Conservation (phyloP, 2,113 vertebrate genomes). For the Nesoenas mayeri region DNA sequence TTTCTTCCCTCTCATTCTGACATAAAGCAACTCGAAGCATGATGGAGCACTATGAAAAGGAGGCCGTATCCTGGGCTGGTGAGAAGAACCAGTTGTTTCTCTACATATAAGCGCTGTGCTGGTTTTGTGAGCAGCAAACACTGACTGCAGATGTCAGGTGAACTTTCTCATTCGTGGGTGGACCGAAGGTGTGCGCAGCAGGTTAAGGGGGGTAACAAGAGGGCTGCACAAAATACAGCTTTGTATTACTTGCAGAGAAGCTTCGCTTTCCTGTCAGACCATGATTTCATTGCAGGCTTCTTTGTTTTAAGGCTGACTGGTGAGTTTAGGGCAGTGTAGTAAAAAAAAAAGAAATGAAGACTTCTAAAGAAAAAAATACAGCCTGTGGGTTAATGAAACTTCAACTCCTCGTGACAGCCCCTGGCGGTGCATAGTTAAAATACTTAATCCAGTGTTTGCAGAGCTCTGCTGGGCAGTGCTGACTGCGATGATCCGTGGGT, state of each 20-base stretch:
- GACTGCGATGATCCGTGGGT: neutral
- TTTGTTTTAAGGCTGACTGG: neutral
- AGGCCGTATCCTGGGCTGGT: neutral
- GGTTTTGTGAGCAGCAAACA: accelerated
- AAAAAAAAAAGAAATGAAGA: neutral
- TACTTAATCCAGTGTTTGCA: neutral
- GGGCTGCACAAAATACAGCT: neutral
- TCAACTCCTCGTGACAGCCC: neutral
- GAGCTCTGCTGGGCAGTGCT: neutral
- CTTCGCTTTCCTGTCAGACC: neutral
- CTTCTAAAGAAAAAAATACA: neutral
- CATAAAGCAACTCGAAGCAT: neutral
- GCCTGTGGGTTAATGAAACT: neutral
- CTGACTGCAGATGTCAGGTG: no score
- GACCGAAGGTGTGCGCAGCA: no score
- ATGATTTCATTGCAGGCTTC: accelerated
- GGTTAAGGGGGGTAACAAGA: no score
- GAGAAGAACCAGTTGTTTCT: neutral
- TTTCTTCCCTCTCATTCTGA: neutral
- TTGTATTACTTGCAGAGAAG: neutral
- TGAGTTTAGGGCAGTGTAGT: neutral
- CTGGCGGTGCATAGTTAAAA: neutral
- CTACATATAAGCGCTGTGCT: accelerated
- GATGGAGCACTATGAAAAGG: neutral
- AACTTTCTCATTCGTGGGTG: no score